phyloP scores from a whole-genome alignment of 2,113 vertebrate species.

The Bufo bufo region DNA sequence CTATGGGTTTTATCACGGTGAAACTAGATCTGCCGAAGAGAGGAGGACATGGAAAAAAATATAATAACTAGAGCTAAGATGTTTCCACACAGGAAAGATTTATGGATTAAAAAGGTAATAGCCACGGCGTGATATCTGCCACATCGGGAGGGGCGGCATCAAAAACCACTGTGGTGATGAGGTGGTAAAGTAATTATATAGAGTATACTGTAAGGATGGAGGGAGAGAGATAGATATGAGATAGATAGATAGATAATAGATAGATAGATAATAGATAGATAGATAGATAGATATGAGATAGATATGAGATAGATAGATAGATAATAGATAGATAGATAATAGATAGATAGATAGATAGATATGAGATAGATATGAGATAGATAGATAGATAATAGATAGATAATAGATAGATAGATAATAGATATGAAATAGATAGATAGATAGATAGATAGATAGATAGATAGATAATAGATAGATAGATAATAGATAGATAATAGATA shows the following conservation, averaged over 20 bases:
- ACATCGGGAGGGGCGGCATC: not conserved
- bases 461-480: not conserved
- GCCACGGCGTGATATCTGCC: not conserved
- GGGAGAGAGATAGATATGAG: not conserved
- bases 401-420: not conserved
- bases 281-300: not conserved
- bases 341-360: too few species aligned
- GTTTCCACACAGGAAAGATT: not conserved
- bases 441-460: not conserved
- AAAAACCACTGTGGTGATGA: not conserved
- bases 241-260: not conserved
- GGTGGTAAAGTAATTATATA: not conserved
- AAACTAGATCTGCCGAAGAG: not conserved
- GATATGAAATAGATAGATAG: not conserved
- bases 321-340: not conserved
- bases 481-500: too few species aligned
- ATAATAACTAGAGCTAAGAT: not conserved
- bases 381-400: not conserved
- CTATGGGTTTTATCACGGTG: slow-evolving; percentile 10
- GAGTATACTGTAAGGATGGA: not conserved
- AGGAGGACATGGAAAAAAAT: not conserved
- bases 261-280: slow-evolving; percentile 10
- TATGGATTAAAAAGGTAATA: slow-evolving; percentile 6
- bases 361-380: not conserved
- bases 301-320: not conserved